Conservation (phyloP, 2,113 vertebrate species). For the Colossoma macropomum region DNA sequence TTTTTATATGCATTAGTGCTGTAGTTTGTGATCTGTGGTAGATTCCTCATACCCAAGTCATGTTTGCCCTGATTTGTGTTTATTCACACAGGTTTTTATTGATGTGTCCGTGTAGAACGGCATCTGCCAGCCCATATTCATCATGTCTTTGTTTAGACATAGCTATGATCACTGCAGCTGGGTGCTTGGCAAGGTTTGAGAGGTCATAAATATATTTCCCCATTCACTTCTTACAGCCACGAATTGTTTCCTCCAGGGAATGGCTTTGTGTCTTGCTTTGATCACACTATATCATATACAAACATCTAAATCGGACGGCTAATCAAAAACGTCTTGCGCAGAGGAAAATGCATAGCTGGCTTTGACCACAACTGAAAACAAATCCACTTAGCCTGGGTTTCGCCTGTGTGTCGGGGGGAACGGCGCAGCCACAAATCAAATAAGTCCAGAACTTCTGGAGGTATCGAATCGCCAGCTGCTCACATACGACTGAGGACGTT, state of each 20-base stretch:
- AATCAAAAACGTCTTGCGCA: constrained; percentile 62
- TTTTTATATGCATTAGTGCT: constrained; percentile 13
- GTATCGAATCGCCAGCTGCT: constrained; percentile 64
- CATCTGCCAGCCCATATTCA: constrained; percentile 40
- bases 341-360: constrained; percentile 56
- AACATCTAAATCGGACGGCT: constrained; percentile 60
- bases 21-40: constrained; percentile 29
- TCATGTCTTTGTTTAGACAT: constrained; percentile 57
- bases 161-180: constrained; percentile 51
- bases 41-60: constrained; percentile 44
- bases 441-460: constrained; percentile 50
- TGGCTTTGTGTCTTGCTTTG: constrained; percentile 53
- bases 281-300: constrained; percentile 63
- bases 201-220: constrained; percentile 54
- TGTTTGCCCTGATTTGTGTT: constrained; percentile 55
- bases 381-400: constrained; percentile 53
- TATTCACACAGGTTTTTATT: constrained; percentile 45
- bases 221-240: constrained; percentile 53
- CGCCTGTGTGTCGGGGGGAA: constrained; percentile 47
- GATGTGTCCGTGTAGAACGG: constrained; percentile 44
- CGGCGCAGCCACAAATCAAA: constrained; percentile 65
- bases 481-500: constrained; percentile 36
- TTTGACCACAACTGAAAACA: constrained; percentile 62
- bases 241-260: constrained; percentile 53
- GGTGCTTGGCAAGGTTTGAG: constrained; percentile 29